Conservation (phyloP, 2,113 vertebrate genomes). For the Eolophus roseicapilla region DNA sequence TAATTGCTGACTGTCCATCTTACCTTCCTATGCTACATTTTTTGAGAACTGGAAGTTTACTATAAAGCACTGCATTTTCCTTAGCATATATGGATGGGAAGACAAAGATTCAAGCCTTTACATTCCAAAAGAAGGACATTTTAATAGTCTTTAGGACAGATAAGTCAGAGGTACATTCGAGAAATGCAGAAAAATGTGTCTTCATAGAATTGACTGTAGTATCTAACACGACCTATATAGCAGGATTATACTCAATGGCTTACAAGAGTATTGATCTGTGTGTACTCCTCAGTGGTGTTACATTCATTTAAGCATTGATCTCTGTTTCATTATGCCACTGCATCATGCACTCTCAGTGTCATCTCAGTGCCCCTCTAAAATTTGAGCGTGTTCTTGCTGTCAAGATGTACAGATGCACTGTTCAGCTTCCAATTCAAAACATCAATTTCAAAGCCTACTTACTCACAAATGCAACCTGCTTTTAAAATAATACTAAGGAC, state of each 20-base stretch:
- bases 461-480: neutral
- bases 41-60: neutral
- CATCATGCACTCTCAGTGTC: slow-evolving; percentile 54
- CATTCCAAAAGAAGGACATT: neutral
- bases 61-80: neutral
- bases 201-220: slow-evolving; percentile 24
- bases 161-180: slow-evolving; percentile 12
- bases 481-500: slow-evolving; percentile 4
- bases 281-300: slow-evolving; percentile 49
- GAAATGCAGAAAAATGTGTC: slow-evolving; percentile 47
- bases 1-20: neutral
- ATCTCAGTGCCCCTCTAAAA: slow-evolving; percentile 20
- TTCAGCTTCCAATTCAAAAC: neutral
- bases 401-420: neutral
- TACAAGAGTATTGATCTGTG: slow-evolving; percentile 68
- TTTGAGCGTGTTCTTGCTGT: slow-evolving; percentile 24
- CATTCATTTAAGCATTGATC: slow-evolving; percentile 69
- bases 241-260: slow-evolving; percentile 39
- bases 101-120: neutral
- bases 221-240: slow-evolving; percentile 35
- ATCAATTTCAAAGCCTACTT: neutral
- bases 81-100: neutral
- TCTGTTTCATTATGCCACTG: slow-evolving; percentile 56
- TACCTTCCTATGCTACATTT: neutral
- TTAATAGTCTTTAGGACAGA: slow-evolving; percentile 3